Base-by-base conservation (phyloP, 2,113 vertebrate species). In the Marmota flaviventris region DNA sequence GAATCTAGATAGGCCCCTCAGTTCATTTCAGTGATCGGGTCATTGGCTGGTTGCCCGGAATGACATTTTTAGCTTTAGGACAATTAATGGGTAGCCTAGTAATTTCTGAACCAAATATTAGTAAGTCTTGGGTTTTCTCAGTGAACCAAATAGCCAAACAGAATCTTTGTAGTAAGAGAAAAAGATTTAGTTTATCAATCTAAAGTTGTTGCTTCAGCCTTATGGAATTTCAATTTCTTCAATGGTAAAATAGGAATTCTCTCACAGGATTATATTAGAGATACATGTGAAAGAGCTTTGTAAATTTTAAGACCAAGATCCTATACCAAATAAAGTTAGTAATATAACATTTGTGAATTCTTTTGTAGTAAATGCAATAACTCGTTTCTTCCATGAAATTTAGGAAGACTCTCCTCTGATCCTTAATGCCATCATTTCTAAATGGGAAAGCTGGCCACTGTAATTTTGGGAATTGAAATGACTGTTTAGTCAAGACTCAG, bases 161-260 rank as follows among this genome's bases (percentile, higher is more conserved):
- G 53, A 87, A 73, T 95, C 32, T 92, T 67, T 95, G 1, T 56
- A 51, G 89, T 89, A 92, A 85, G 88, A 92, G 65, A 61, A 93
- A 91, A 95, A 70, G 12, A 56, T 72, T 86, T 82, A 56, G 39
- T 51, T 93, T 51, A 63, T 17, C 39, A 42, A 12, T 85, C 37
- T 32, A 72, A 81, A 70, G 39, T 70, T 79, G 14, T 92, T 92
- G 20, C 67, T 85, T 95, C n/a, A 32, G 6, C 17, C 39, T 89
- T 89, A 42, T 90, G 24, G 61, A 85, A 73, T 85, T 37, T 77
- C 51, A 76, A 10, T 91, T 95, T 85, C 27, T 79, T 94, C 24
- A 69, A 20, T 17, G 51, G 7, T 73, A 39, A 91, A 63, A 25
- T 63, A 25, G 61, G 61, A 25, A 63, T 63, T 63, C 56, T 58